A percentile compares a stretch with the other conserved stretches of the same genome.
Conservation (phyloP, 35 echinoderm and acorn worm species). For the Apostichopus californicus region DNA sequence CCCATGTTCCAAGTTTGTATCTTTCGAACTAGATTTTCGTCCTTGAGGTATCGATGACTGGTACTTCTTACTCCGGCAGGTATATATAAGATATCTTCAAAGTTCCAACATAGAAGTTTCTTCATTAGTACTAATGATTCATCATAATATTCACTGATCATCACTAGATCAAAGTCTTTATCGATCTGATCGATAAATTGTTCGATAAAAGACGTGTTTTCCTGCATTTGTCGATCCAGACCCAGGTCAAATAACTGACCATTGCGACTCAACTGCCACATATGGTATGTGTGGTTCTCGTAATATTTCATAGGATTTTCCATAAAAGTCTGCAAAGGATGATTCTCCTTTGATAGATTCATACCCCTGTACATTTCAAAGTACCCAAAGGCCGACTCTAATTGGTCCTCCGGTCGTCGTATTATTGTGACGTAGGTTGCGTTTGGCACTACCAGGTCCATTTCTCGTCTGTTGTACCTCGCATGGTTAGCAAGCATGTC, state of each 20-base stretch:
- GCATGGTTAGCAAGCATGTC: slow-evolving; percentile 86
- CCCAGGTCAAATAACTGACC: slow-evolving; percentile 78
- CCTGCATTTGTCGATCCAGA: slow-evolving; percentile 49
- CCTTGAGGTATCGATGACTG: neutral
- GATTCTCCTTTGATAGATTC: neutral
- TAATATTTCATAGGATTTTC: slow-evolving; percentile 47
- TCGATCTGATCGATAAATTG: slow-evolving; percentile 49
- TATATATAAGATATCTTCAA: slow-evolving; percentile 85
- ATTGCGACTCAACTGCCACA: slow-evolving; percentile 56
- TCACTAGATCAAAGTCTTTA: slow-evolving; percentile 69
- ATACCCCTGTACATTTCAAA: slow-evolving; percentile 62
- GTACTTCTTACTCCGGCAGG: slow-evolving; percentile 57
- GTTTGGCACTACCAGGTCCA: slow-evolving; percentile 67
- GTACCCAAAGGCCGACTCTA: slow-evolving; percentile 81
- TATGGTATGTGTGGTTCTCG: slow-evolving; percentile 11
- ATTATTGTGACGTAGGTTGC: slow-evolving; percentile 78
- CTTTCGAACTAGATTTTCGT: neutral
- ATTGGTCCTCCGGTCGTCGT: slow-evolving; percentile 65
- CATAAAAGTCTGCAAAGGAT: slow-evolving; percentile 66
- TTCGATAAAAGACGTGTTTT: slow-evolving; percentile 22
- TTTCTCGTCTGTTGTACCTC: slow-evolving; percentile 68
- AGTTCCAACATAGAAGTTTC: slow-evolving; percentile 77
- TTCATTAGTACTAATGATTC: slow-evolving; percentile 77
- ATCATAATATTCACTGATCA: slow-evolving; percentile 82
- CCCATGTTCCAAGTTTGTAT: slow-evolving; percentile 59